These are phyloP conservation scores for Gila robusta DNA, from an alignment of 2,797 vertebrate genomes.

Conservation along the genomic window DNA sequence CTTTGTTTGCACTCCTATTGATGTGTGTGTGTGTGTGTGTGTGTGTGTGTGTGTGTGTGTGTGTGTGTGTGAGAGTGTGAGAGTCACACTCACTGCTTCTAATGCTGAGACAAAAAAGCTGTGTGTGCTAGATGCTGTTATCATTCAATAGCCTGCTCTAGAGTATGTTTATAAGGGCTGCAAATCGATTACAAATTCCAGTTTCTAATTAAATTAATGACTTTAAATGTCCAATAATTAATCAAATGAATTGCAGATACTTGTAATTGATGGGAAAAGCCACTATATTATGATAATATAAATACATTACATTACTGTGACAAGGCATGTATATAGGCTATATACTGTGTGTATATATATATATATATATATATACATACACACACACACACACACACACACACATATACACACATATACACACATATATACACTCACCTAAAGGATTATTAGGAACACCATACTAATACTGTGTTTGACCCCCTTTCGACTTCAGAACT, in stretches of 20 bases:
- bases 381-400: too few species aligned
- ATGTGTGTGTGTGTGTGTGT: background rate
- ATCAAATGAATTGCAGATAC: background rate
- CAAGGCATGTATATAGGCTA: too few species aligned
- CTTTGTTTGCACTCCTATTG: slow-evolving; percentile 31
- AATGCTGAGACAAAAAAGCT: slow-evolving; percentile 33
- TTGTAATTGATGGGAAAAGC: too few species aligned
- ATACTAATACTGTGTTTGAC: too few species aligned
- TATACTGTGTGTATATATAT: too few species aligned
- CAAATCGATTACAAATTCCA: slow-evolving; percentile 21
- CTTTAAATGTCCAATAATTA: background rate
- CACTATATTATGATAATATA: too few species aligned
- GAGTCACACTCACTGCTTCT: slow-evolving; percentile 27
- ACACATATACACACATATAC: too few species aligned
- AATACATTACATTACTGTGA: too few species aligned
- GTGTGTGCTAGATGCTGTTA: slow-evolving; percentile 26
- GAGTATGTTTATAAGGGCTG: slow-evolving; percentile 4
- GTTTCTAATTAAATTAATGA: slow-evolving; percentile 10
- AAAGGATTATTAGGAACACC: too few species aligned
- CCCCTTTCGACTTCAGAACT: too few species aligned
- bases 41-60: background rate
- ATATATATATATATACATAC: too few species aligned
- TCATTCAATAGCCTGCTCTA: slow-evolving; percentile 26
- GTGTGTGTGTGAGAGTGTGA: slow-evolving; percentile 1
- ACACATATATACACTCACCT: too few species aligned